These are phyloP conservation scores for Neofelis nebulosa DNA, from an alignment of 2,113 vertebrate genomes.

Conservation along the genomic window DNA sequence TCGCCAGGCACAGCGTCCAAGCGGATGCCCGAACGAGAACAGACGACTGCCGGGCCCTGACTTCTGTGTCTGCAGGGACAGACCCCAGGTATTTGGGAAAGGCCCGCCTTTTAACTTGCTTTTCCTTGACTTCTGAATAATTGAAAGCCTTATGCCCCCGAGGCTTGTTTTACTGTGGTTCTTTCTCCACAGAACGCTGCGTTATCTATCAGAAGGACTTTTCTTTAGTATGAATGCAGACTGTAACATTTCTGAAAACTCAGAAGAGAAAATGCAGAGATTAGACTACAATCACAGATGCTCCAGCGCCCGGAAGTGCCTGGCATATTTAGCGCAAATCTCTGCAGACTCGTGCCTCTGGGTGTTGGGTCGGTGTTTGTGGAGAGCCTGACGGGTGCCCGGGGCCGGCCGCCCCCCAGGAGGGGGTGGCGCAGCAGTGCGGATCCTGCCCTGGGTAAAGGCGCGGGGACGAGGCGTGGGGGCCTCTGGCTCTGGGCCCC, in stretches of 20 bases:
- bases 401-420: neutral
- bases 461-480: accelerated
- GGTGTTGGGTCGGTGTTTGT: too few species aligned
- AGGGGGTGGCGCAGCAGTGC: accelerated
- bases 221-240: accelerated
- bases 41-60: accelerated
- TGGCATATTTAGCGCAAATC: accelerated
- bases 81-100: accelerated
- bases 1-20: accelerated
- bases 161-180: accelerated
- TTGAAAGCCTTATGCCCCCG: accelerated
- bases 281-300: neutral
- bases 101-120: neutral
- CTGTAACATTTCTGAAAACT: neutral
- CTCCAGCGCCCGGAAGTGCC: neutral
- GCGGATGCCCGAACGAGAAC: accelerated
- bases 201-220: neutral
- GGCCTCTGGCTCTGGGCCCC: neutral
- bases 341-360: too few species aligned
- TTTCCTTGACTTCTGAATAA: accelerated
- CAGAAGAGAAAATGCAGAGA: neutral
- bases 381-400: neutral
- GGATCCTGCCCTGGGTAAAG: accelerated
- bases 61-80: accelerated
- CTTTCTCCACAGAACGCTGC: accelerated